Base-by-base conservation (phyloP, 2,113 vertebrate species). In the Larimichthys crocea region DNA sequence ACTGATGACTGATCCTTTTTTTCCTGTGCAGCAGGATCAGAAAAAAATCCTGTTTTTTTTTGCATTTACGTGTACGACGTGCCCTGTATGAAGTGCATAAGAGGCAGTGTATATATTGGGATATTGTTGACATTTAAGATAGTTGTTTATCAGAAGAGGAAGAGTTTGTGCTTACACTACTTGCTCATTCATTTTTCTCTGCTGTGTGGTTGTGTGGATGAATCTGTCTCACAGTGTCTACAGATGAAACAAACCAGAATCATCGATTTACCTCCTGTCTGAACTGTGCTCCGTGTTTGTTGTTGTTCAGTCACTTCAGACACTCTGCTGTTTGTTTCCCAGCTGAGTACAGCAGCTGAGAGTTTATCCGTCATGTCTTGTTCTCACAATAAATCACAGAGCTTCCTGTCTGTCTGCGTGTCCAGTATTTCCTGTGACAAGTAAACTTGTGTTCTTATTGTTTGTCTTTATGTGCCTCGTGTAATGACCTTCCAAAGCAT, bases 281-380 rank as follows among this genome's bases (percentile, higher is more conserved):
- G 44, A 46, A 46, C 44, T 46, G 44, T 12, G 44, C 71, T 72
- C 22, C 22, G 0, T 48, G 59, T 17, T 65, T 46, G 16, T 76
- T 76, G 29, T 46, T 56, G 60, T 40, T 24, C 1, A 5, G 42
- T 63, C 31, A 15, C 31, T 44, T 22, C 71, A 61, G 19, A 52
- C 29, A 26, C 48, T 63, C 40, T 7, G 48, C 15, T 1, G 14
- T 53, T 53, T 53, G 3, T 57, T 44, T 71, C 42, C 22, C 53
- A 48, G 53, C 69, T 71, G 68, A 75, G 57, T 67, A 24, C n/a
- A 56, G 10, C 53, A 48, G 53, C 69, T 40, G 19, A 35, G 2
- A 59, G 52, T 11, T 48, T 3, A 62, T 24, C 24, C 56, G 50
- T 46, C 49, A 55, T 10, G 50, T 65, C 12, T 66, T 10, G 26